Conservation (phyloP, 2,888 invertebrate species). For the Pterobdella sp. region DNA sequence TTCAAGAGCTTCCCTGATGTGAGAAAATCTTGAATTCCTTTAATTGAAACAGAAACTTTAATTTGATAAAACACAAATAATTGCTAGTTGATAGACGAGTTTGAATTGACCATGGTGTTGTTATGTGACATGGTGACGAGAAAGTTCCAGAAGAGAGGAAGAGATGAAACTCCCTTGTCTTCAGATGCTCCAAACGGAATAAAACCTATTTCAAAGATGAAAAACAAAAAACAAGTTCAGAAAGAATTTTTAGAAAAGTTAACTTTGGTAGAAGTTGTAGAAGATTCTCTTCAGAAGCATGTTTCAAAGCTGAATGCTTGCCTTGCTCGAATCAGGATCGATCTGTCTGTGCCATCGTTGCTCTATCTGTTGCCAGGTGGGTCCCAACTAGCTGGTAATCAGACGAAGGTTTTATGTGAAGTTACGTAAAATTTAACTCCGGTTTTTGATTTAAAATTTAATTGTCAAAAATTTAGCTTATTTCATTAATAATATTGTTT, state of each 20-base stretch:
- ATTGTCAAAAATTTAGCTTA: too few species aligned
- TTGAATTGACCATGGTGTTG: conserved; percentile 18
- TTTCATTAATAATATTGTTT: too few species aligned
- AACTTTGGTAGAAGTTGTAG: not conserved
- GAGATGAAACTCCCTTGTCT: not conserved
- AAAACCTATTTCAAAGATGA: not conserved
- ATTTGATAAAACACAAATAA: not conserved
- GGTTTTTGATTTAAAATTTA: too few species aligned
- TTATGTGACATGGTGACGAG: conserved; percentile 20
- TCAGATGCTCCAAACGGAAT: not conserved
- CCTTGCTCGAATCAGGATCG: conserved; percentile 13
- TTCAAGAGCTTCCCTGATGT: conserved; percentile 15
- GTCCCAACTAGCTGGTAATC: too few species aligned
- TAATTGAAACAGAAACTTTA: not conserved
- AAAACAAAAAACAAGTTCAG: not conserved
- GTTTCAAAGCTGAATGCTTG: conserved; percentile 12
- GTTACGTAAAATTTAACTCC: too few species aligned
- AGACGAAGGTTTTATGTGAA: too few species aligned
- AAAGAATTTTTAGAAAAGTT: not conserved
- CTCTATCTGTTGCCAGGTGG: not conserved
- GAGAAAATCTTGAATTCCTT: not conserved
- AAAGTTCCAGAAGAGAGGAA: conserved; percentile 16
- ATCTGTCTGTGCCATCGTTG: conserved; percentile 15
- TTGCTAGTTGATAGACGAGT: conserved; percentile 18
- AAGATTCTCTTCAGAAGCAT: conserved; percentile 5